These are phyloP conservation scores for Stichopus horrens DNA, from an alignment of 53 echinoderm and acorn worm species.

Conservation along the genomic window DNA sequence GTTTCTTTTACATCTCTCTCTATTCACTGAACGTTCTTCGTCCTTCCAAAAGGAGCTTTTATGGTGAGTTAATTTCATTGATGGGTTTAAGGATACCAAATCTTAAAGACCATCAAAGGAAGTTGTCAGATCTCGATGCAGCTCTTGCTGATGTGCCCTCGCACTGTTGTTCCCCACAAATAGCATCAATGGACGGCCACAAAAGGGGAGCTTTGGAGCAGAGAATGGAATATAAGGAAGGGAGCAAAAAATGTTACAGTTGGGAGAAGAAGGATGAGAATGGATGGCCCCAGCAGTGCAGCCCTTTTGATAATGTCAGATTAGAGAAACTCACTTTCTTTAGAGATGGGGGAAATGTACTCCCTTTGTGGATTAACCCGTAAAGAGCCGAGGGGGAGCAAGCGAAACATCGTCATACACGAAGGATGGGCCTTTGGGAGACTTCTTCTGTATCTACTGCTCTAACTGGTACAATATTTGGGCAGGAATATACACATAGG, in stretches of 20 bases:
- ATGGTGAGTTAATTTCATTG: conserved; percentile 33
- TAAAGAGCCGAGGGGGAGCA: not conserved
- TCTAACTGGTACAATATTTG: too few species aligned
- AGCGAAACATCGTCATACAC: not conserved
- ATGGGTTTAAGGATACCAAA: conserved; percentile 33
- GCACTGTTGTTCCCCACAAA: not conserved
- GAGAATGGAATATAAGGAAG: too few species aligned
- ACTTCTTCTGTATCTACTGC: too few species aligned
- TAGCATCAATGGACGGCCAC: not conserved
- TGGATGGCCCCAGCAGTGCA: not conserved
- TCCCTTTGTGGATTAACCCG: not conserved
- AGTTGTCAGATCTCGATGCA: not conserved
- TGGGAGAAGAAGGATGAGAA: not conserved
- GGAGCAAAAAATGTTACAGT: conserved; percentile 15
- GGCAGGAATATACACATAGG: too few species aligned
- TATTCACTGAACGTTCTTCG: conserved; percentile 24
- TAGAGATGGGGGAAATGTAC: not conserved
- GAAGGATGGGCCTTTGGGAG: too few species aligned
- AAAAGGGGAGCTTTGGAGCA: not conserved
- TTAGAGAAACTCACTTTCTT: not conserved
- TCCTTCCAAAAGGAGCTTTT: conserved; percentile 22
- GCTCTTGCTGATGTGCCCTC: too few species aligned
- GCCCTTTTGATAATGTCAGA: not conserved
- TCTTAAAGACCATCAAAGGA: conserved; percentile 8
- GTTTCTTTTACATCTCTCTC: conserved; percentile 1